Conservation (phyloP, 2,797 vertebrate species). For the Malacoraja senta region DNA sequence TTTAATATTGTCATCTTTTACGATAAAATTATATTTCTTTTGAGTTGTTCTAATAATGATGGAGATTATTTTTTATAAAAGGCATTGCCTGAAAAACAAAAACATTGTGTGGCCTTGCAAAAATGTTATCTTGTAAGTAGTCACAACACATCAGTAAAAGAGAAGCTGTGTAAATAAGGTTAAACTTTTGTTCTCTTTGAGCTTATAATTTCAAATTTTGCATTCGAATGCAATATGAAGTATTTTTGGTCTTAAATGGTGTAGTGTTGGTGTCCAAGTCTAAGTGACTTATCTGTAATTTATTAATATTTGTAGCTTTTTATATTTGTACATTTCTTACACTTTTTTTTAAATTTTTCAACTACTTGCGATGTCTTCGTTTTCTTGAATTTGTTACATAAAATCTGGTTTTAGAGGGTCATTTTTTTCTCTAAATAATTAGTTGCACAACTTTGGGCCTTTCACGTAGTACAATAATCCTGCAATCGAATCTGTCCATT, state of each 20-base stretch:
- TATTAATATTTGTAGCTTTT: constrained; percentile 99
- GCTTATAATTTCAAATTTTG: constrained; percentile 83
- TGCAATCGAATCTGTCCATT: constrained; percentile 45
- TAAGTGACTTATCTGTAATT: constrained; percentile 86
- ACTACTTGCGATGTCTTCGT: constrained; percentile 66
- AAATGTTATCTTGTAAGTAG: constrained; percentile 67
- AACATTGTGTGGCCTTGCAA: constrained; percentile 76
- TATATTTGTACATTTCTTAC: constrained; percentile 99
- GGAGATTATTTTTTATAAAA: constrained; percentile 49
- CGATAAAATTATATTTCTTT: constrained; percentile 25
- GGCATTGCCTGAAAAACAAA: constrained; percentile 91
- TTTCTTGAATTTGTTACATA: constrained; percentile 38
- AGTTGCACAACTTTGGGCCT: constrained; percentile 51
- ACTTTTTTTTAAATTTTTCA: constrained; percentile 87
- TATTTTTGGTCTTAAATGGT: constrained; percentile 99
- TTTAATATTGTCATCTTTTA: constrained; percentile 34
- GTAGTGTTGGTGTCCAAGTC: constrained; percentile 88
- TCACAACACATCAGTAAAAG: constrained; percentile 57
- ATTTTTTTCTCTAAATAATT: constrained; percentile 19
- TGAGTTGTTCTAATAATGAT: constrained; percentile 39
- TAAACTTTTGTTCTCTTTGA: constrained; percentile 69
- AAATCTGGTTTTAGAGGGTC: not conserved
- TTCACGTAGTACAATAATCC: constrained; percentile 64
- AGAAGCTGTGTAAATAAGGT: constrained; percentile 44
- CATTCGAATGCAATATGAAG: constrained; percentile 75